Evolutionary conservation across 2,797 vertebrate genomes (phyloP).

Genomic region (Capromys pilorides): DNA sequence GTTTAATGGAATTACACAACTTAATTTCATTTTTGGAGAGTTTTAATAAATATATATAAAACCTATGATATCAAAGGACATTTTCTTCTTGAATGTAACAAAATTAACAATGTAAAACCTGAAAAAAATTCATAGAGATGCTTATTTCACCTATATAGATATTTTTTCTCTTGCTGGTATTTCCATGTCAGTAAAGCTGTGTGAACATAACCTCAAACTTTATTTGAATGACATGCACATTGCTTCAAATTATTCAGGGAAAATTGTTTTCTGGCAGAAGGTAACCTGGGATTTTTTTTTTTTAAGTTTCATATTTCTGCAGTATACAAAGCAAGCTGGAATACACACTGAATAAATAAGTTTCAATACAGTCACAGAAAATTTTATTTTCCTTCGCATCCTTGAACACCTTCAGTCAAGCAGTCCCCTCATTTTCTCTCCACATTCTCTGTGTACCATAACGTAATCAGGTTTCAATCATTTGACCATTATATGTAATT

Average conservation of each 20-base stretch:
- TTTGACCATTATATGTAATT: not conserved
- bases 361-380: not conserved
- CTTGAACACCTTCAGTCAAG: not conserved
- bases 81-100: not conserved
- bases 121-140: not conserved
- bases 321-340: not conserved
- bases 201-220: not conserved
- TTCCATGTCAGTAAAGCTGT: not conserved
- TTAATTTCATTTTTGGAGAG: not conserved
- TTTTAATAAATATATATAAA: not conserved
- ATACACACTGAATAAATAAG: not conserved
- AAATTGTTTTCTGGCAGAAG: not conserved
- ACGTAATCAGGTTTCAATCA: not conserved
- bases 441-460: not conserved
- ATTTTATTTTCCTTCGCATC: not conserved
- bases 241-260: not conserved
- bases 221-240: not conserved
- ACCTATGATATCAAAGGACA: not conserved
- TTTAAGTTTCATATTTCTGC: not conserved
- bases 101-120: not conserved
- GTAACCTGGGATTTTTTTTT: constrained; percentile 10
- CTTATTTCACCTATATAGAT: not conserved
- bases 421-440: not conserved
- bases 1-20: not conserved
- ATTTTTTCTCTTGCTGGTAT: not conserved